Evolutionary conservation across 1,140 invertebrate genomes (phyloP), one percentile per base, ranked within the genome.

Genomic region (Hesperophylax magnus): DNA sequence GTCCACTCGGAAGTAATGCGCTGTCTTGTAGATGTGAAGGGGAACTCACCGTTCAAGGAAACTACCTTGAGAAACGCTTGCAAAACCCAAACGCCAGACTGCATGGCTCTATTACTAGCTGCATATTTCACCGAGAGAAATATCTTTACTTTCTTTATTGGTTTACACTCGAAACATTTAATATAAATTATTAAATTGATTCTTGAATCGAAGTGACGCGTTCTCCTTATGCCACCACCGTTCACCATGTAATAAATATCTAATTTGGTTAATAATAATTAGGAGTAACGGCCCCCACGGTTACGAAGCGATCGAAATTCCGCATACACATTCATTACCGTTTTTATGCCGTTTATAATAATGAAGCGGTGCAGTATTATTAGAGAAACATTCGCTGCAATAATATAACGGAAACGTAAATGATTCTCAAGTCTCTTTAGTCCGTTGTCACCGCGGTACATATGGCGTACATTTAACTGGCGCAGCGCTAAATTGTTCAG

Each of bases 71-170:
- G 11, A 47, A 47, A 47, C 14, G 18, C 31, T 34, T 9, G 18
- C 65, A 69, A 69, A 69, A 47, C 65, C 39, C 65, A 69, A 39
- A 39, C 27, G 65, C 65, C 34, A 69, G 65, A 69, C 65, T 34
- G 31, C 31, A 17, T 17, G 65, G 34, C 65, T 69, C 31, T 65
- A 39, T 69, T 14, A 14, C 39, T 14, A 47, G 14, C 11, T 47
- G 6, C 6, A 39, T 47, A 14, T 47, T 47, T 47, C 1, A 47
- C 39, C 11, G 39, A 14, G 39, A 47, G 9, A 47, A 47, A 47
- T 9, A 47, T 47, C 39, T 14, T 47, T 47, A 47, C 39, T 47
- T 47, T 47, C 39, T 47, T 47, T 47, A 14, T 47, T 47, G 39
- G 39, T 47, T 47, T 47, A 14, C 9, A 14, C 39, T 47, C 9